phyloP scores from a whole-genome alignment of 1,140 invertebrate genomes.

The Camponotus pennsylvanicus region DNA sequence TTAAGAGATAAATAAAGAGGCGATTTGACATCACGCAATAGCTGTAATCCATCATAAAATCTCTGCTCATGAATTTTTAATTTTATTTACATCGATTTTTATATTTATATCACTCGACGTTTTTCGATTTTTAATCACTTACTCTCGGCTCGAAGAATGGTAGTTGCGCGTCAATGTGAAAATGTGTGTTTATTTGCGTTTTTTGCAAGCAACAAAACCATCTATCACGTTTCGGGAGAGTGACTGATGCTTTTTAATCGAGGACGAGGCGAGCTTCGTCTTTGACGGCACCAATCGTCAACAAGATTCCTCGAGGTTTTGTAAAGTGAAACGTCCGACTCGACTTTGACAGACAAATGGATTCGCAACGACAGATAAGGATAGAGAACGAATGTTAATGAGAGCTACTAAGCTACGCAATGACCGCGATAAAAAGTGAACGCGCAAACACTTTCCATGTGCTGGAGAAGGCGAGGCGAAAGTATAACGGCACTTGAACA shows the following conservation, averaged over 20 bases:
- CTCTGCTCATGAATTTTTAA: background rate
- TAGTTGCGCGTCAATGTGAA: background rate
- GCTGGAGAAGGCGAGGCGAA: constrained; percentile 8
- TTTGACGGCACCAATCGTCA: background rate
- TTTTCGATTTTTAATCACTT: too few relatives aligned
- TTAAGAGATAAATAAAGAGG: background rate
- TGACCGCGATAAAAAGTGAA: constrained; percentile 15
- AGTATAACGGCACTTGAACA: constrained; percentile 27
- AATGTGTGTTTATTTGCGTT: background rate
- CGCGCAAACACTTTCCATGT: constrained; percentile 5
- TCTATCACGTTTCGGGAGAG: background rate
- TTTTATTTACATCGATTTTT: background rate
- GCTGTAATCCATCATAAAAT: background rate
- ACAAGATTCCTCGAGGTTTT: background rate
- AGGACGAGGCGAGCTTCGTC: background rate
- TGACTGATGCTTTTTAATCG: background rate
- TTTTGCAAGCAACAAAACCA: background rate
- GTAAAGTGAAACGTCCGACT: background rate
- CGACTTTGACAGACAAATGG: background rate
- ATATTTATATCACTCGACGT: too few relatives aligned
- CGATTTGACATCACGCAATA: too few relatives aligned
- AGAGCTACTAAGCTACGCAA: background rate
- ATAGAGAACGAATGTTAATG: background rate
- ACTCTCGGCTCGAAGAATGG: background rate
- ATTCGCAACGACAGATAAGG: background rate